Evolutionary conservation across 2,797 vertebrate species (phyloP).

Genomic region (Hapalemur alaotrensis): DNA sequence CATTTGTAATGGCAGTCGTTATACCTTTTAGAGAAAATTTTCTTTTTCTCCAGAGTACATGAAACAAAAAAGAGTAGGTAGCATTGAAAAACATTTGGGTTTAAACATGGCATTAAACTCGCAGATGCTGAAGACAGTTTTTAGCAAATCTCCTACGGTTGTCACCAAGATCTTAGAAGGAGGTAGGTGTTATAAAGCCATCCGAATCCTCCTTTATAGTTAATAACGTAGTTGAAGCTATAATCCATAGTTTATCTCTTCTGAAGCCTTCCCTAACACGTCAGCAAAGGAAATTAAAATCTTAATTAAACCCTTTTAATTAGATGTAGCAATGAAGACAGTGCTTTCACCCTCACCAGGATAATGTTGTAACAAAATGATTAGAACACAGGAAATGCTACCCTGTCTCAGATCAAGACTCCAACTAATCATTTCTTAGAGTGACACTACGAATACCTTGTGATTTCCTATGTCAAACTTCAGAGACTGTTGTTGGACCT

Average conservation of each 20-base stretch:
- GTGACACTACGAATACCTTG: not conserved
- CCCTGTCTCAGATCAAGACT: not conserved
- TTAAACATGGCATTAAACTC: not conserved
- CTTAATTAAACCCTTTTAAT: slow-evolving; percentile 57
- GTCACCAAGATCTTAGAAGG: slow-evolving; percentile 44
- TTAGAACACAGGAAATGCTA: not conserved
- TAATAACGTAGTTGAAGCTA: slow-evolving; percentile 30
- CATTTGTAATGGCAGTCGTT: not conserved
- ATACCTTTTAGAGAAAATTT: not conserved
- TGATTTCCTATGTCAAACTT: not conserved
- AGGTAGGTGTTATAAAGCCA: slow-evolving; percentile 51
- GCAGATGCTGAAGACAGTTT: slow-evolving; percentile 42
- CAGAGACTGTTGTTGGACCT: slow-evolving; percentile 2
- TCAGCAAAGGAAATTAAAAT: slow-evolving; percentile 64
- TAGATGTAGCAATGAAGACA: slow-evolving; percentile 57
- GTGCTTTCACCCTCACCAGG: not conserved
- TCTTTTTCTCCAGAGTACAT: not conserved
- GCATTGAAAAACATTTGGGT: not conserved
- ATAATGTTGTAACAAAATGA: slow-evolving; percentile 16
- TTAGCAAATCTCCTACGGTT: not conserved
- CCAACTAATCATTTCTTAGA: not conserved
- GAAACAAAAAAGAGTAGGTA: not conserved
- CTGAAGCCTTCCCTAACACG: slow-evolving; percentile 44
- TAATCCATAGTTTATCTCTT: slow-evolving; percentile 55
- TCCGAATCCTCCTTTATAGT: slow-evolving; percentile 7